These are phyloP conservation scores for Galaxea fascicularis DNA, from an alignment of 92 coral and sea anemone genomes.

Conservation along the genomic window DNA sequence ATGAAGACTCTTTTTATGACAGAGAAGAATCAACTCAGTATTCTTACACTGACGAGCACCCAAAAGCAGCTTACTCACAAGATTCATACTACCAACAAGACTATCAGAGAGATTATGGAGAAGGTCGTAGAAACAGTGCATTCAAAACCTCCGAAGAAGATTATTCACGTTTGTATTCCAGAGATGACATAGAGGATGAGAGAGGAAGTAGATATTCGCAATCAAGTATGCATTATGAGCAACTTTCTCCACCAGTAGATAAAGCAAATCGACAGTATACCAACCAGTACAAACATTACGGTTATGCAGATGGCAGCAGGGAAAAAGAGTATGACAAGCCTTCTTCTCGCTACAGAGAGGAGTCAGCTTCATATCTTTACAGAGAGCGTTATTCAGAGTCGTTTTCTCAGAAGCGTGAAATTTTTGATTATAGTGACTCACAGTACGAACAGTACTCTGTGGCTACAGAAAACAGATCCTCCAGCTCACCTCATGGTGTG, in stretches of 20 bases:
- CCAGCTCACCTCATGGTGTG: slow-evolving; percentile 31
- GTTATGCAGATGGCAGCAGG: slow-evolving; percentile 64
- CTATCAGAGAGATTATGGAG: slow-evolving; percentile 53
- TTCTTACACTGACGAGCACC: slow-evolving; percentile 41
- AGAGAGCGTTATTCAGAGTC: slow-evolving; percentile 65
- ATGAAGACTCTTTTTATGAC: slow-evolving; percentile 36
- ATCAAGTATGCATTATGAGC: slow-evolving; percentile 77
- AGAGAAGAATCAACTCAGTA: slow-evolving; percentile 28
- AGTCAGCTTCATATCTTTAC: slow-evolving; percentile 63
- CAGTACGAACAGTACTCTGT: slow-evolving; percentile 27
- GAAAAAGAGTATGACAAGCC: slow-evolving; percentile 57
- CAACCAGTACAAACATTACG: slow-evolving; percentile 61
- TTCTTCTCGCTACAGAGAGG: slow-evolving; percentile 48
- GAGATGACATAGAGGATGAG: slow-evolving; percentile 20
- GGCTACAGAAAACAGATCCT: slow-evolving; percentile 9
- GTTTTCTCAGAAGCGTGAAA: slow-evolving; percentile 48
- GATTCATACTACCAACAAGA: slow-evolving; percentile 47
- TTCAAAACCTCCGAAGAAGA: slow-evolving; percentile 34
- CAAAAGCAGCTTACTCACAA: slow-evolving; percentile 39
- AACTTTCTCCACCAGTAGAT: slow-evolving; percentile 85
- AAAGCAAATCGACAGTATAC: slow-evolving; percentile 53
- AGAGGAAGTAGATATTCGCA: slow-evolving; percentile 55
- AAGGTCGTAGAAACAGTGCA: slow-evolving; percentile 27
- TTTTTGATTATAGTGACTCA: slow-evolving; percentile 42
- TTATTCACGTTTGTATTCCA: slow-evolving; percentile 36